Percentiles rank a stretch among this genome's conserved stretches.
Conservation (phyloP, 2,797 vertebrate genomes). For the Selene dorsalis region DNA sequence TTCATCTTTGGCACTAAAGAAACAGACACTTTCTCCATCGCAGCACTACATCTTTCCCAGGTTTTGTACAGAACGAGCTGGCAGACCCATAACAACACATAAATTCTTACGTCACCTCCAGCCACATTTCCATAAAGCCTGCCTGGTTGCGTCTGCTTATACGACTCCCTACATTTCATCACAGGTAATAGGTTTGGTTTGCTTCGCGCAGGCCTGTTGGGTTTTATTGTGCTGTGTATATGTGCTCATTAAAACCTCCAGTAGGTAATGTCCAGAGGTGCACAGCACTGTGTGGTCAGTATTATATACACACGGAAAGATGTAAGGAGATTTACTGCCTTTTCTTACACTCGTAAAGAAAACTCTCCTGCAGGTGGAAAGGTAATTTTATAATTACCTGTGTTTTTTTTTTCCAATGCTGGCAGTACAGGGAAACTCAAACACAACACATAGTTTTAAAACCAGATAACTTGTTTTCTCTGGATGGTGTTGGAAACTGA, state of each 20-base stretch:
- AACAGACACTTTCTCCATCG: slow-evolving; percentile 20
- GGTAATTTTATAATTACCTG: slow-evolving; percentile 3
- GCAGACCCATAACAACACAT: slow-evolving; percentile 40
- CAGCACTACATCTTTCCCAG: slow-evolving; percentile 20
- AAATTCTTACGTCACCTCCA: slow-evolving; percentile 29
- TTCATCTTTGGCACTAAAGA: slow-evolving; percentile 34
- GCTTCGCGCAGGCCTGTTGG: slow-evolving; percentile 44
- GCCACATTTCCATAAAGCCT: slow-evolving; percentile 58
- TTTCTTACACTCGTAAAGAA: slow-evolving; percentile 33
- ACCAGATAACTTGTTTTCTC: not conserved
- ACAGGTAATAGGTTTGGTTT: slow-evolving; percentile 58
- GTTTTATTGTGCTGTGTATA: slow-evolving; percentile 52
- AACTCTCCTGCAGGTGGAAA: not conserved
- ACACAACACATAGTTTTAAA: slow-evolving; percentile 2
- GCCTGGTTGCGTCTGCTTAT: slow-evolving; percentile 34
- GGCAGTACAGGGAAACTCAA: slow-evolving; percentile 7
- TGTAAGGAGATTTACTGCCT: not conserved
- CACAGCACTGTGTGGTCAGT: slow-evolving; percentile 32
- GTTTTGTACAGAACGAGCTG: slow-evolving; percentile 15
- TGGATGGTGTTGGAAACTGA: not conserved
- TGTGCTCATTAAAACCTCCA: slow-evolving; percentile 57
- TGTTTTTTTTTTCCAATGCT: not conserved
- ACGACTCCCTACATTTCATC: slow-evolving; percentile 52
- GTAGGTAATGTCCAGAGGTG: slow-evolving; percentile 43
- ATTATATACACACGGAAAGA: slow-evolving; percentile 8